Evolutionary conservation across 2,113 vertebrate species (phyloP), one percentile per base, ranked within the genome.

Genomic region (Equus quagga): DNA sequence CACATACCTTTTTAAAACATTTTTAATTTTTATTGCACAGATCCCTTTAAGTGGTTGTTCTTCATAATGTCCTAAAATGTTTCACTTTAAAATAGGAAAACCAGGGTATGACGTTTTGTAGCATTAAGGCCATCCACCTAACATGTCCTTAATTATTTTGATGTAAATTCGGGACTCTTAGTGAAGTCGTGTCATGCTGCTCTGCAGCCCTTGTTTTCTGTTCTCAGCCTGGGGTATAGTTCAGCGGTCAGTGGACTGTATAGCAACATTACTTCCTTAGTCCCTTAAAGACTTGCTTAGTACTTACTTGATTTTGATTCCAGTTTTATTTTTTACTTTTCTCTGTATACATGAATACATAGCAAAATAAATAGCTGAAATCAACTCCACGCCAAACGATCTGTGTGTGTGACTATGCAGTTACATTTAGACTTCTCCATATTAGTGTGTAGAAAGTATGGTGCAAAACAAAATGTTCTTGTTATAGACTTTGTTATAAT

Each of bases 281-380:
- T 93, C 6, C 94, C 67, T 5, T 78, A 49, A 49, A 58, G 54
- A 58, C 67, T 62, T 85, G 5, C 58, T 82, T 88, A 67, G 36
- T 90, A 92, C 21, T 92, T 97, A 51, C 41, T 94, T 92, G 56
- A 60, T 88, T 76, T 98, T 96, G 62, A 62, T 93, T 78, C 98
- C 94, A 78, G 0, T 0, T 8, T 79, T 54, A 72, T 90, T 96
- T 58, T 95, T 89, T 31, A 86, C 14, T 91, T 81, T 86, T 95
- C 95, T 85, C 85, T 28, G 4, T 76, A 69, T 79, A 51, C 26
- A 75, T 15, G 26, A 60, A 73, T 72, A 56, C 8, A 73, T 23
- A 91, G 17, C 58, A 83, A 94, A 10, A 58, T 87, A 88, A 89
- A 67, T 36, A 89, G 31, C 28, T 75, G 67, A 95, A 76, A 62